A percentile compares a stretch with the other conserved stretches of the same genome.
phyloP scores from a whole-genome alignment of 2,797 vertebrate species.

The Anisognathus igniventris region DNA sequence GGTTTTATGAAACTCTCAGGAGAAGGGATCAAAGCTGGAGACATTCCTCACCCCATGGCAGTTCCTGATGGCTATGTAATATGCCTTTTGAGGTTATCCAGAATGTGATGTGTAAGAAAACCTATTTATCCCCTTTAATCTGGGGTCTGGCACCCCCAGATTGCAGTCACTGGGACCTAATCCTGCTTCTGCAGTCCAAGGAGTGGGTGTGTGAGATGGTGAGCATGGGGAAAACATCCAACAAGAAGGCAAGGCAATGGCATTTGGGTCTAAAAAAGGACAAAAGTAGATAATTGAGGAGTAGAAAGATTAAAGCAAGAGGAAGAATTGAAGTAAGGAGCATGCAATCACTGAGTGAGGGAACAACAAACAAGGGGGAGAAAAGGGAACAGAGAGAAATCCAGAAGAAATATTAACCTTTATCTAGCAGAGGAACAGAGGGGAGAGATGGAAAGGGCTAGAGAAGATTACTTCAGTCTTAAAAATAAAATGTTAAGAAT shows the following conservation, averaged over 20 bases:
- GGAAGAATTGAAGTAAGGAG: not conserved
- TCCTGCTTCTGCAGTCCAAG: not conserved
- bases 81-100: not conserved
- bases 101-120: not conserved
- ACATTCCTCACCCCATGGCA: not conserved
- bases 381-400: not conserved
- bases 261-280: not conserved
- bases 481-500: not conserved
- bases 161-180: not conserved
- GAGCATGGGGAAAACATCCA: not conserved
- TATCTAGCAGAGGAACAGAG: not conserved
- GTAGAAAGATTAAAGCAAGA: not conserved
- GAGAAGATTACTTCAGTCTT: not conserved
- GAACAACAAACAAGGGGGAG: rapidly evolving
- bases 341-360: rapidly evolving
- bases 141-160: not conserved
- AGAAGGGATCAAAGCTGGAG: not conserved
- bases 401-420: not conserved
- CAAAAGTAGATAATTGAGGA: not conserved
- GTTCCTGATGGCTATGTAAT: not conserved
- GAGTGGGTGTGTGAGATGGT: not conserved
- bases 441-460: not conserved
- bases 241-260: not conserved
- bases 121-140: not conserved
- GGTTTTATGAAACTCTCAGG: not conserved